A percentile compares a stretch with the other conserved stretches of the same genome.
These are phyloP conservation scores for Enteromius thamalakanensis DNA, from an alignment of 2,797 vertebrate species.

Conservation along the genomic window DNA sequence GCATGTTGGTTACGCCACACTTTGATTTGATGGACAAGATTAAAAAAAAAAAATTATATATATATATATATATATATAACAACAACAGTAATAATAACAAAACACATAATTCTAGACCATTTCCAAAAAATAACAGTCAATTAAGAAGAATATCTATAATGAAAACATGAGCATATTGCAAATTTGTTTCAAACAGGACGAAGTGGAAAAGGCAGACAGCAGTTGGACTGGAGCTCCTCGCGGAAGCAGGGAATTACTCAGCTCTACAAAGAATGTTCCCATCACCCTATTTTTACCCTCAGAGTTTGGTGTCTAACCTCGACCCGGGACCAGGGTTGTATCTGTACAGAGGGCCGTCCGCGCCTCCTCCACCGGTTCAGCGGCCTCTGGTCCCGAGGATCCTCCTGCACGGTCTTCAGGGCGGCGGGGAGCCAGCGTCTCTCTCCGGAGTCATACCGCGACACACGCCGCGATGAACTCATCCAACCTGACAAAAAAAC, in stretches of 20 bases:
- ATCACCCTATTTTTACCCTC: conserved; percentile 88
- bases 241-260: conserved; percentile 87
- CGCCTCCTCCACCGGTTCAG: conserved; percentile 81
- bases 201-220: conserved; percentile 94
- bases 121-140: background rate
- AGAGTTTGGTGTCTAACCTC: conserved; percentile 83
- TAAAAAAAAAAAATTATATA: background rate
- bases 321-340: conserved; percentile 84
- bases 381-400: conserved; percentile 81
- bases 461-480: conserved; percentile 82
- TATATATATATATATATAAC: background rate
- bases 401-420: conserved; percentile 82
- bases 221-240: conserved; percentile 87
- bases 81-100: no score
- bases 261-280: conserved; percentile 85
- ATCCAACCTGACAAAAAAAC: background rate
- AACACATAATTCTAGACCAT: background rate
- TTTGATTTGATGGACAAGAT: background rate
- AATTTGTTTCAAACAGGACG: conserved; percentile 75
- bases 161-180: background rate
- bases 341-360: conserved; percentile 81
- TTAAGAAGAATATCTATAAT: background rate
- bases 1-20: background rate
- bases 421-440: conserved; percentile 78
- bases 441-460: conserved; percentile 80